Base-by-base conservation (phyloP, 1,140 invertebrate species). In the Formica selysi region DNA sequence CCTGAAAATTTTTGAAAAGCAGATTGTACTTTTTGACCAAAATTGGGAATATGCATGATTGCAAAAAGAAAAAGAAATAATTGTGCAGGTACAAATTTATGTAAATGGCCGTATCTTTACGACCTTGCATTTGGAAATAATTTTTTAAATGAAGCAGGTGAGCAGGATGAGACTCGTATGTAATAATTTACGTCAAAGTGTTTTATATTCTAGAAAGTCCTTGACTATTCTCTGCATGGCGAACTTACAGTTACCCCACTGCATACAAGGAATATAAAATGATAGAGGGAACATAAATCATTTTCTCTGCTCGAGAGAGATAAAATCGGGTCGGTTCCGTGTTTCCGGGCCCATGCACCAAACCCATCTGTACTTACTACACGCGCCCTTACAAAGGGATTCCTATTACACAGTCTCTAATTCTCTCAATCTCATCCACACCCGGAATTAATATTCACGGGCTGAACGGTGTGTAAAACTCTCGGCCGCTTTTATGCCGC, bases 351-450 rank as follows among this genome's bases (percentile, higher is more conserved):
- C 92, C 94, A 94, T 94, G 94, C 93, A 94, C 91, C 91, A 93
- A 92, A 91, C 87, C 87, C 90, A 90, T 91, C 88, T 90, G 93
- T 95, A 95, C 94, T 95, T 95, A 95, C 94, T 91, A 95, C 94
- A 92, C 94, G 92, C 94, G 93, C 81, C 87, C 81, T 84, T 67
- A 87, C 59, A 85, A 92, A 93, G 85, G 89, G 85, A 90, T 87
- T 87, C 87, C 86, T 91, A 91, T 92, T 86, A 92, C 86, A 92
- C 90, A 89, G 86, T 93, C 91, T 91, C 89, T 91, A 92, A 88
- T 78, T 90, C 71, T 88, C 70, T 86, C 65, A 67, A 86, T 76
- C 62, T 57, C 54, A 74, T 81, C 80, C 74, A 59, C 83, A 64
- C 73, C 51, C 59, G 57, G 59, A 76, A 67, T 65, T 74, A 59